Percentiles rank a stretch among this genome's conserved stretches.
Conservation (phyloP, 2,113 vertebrate species). For the Hippopotamus amphibius region DNA sequence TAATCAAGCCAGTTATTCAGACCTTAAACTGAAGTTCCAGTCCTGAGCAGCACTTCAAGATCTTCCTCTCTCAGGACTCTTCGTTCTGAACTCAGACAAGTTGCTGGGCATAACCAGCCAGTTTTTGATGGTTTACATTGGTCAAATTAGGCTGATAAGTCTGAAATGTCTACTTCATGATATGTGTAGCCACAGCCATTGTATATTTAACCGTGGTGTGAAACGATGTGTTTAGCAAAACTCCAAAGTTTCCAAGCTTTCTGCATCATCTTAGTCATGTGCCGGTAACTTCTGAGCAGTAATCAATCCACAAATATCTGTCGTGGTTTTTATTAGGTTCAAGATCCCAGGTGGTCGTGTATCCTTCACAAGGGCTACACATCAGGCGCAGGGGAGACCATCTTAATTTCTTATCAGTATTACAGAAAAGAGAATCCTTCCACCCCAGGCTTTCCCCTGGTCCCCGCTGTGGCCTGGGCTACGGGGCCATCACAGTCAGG, state of each 20-base stretch:
- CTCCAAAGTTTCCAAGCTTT: background rate
- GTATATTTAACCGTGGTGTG: background rate
- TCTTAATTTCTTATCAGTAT: background rate
- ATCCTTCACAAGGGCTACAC: background rate
- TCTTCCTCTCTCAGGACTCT: background rate
- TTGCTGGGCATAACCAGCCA: background rate
- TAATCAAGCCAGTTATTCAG: background rate
- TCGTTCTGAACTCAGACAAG: background rate
- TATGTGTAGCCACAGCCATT: background rate
- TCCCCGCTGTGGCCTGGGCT: background rate
- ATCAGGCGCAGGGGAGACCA: background rate
- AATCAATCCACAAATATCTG: background rate
- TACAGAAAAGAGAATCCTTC: background rate
- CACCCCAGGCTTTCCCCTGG: background rate
- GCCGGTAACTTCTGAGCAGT: background rate
- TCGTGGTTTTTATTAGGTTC: background rate
- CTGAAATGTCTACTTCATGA: background rate
- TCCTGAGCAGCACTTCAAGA: no score
- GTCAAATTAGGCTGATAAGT: background rate
- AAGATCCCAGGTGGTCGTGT: background rate
- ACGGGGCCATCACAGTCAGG: accelerated
- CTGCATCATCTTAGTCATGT: background rate
- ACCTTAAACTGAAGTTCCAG: background rate
- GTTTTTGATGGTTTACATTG: background rate
- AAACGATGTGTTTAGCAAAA: background rate